phyloP scores from a whole-genome alignment of 1,140 invertebrate genomes.

The Eufriesea mexicana region DNA sequence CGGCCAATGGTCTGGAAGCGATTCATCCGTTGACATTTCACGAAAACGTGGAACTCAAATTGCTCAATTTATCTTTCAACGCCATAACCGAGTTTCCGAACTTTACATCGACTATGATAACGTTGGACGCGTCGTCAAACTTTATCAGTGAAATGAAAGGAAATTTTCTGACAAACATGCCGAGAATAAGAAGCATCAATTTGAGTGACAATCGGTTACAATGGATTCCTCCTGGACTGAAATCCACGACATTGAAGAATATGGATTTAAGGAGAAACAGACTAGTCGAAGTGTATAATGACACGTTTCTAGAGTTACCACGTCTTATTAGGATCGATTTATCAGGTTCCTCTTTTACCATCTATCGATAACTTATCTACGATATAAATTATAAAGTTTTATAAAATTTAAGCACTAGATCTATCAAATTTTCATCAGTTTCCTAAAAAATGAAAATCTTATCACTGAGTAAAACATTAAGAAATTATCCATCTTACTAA shows the following conservation, averaged over 20 bases:
- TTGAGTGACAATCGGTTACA: conserved; percentile 79
- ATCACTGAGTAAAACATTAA: neutral
- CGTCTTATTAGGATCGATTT: conserved; percentile 73
- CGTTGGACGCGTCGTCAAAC: conserved; percentile 86
- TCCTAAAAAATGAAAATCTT: neutral
- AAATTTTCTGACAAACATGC: conserved; percentile 83
- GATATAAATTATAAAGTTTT: neutral
- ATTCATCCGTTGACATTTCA: conserved; percentile 84
- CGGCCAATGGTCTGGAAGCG: conserved; percentile 84
- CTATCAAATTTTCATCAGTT: too few species aligned
- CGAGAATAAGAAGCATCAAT: conserved; percentile 83
- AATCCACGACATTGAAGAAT: conserved; percentile 65
- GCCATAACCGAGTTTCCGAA: conserved; percentile 69
- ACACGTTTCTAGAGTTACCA: conserved; percentile 67
- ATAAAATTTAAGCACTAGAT: neutral
- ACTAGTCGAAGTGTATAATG: conserved; percentile 64
- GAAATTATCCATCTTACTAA: neutral
- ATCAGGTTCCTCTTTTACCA: conserved; percentile 66
- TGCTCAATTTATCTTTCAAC: conserved; percentile 87
- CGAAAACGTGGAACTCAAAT: conserved; percentile 82
- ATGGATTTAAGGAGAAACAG: conserved; percentile 71
- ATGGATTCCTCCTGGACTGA: conserved; percentile 61
- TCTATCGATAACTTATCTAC: neutral
- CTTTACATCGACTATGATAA: conserved; percentile 53
- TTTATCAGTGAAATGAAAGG: conserved; percentile 83